A percentile compares a stretch with the other conserved stretches of the same genome.
Conservation (phyloP, 2,888 invertebrate species). For the Oscheius myriophilus region DNA sequence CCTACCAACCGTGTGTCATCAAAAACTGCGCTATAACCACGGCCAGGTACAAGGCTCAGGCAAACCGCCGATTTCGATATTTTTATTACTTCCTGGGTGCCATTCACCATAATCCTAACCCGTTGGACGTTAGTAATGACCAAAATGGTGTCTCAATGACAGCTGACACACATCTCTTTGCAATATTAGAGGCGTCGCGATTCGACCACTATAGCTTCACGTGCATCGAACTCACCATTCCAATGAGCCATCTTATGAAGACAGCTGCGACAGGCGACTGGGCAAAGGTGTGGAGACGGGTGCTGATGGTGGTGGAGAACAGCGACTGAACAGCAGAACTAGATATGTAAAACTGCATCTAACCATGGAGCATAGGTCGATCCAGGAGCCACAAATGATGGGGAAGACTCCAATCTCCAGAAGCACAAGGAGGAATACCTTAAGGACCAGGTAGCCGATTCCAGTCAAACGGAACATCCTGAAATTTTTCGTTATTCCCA, state of each 20-base stretch:
- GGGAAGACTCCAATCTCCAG: conserved; percentile 97
- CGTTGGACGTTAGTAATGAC: no score
- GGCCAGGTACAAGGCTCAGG: no score
- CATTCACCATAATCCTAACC: no score
- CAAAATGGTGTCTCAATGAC: no score
- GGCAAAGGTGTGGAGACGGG: conserved; percentile 84
- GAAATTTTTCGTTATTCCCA: not conserved
- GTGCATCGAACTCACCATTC: conserved; percentile 81
- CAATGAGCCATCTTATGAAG: conserved; percentile 98
- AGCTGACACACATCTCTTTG: no score
- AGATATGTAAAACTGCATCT: conserved; percentile 37
- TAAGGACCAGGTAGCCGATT: conserved; percentile 76
- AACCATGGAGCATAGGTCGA: conserved; percentile 91
- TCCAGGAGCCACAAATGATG: conserved; percentile 97
- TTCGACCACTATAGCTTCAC: no score
- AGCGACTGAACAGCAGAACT: conserved; percentile 17
- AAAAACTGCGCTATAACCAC: no score
- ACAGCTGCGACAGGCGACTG: conserved; percentile 94
- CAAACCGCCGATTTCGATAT: no score
- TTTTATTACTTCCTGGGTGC: no score
- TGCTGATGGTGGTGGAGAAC: conserved; percentile 79
- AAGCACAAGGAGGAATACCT: conserved; percentile 89
- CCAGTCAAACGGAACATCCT: conserved; percentile 76
- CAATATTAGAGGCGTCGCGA: no score
- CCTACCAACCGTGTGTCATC: no score